Evolutionary conservation across 2,113 vertebrate species (phyloP).

Genomic region (Thalassarche chlororhynchos): DNA sequence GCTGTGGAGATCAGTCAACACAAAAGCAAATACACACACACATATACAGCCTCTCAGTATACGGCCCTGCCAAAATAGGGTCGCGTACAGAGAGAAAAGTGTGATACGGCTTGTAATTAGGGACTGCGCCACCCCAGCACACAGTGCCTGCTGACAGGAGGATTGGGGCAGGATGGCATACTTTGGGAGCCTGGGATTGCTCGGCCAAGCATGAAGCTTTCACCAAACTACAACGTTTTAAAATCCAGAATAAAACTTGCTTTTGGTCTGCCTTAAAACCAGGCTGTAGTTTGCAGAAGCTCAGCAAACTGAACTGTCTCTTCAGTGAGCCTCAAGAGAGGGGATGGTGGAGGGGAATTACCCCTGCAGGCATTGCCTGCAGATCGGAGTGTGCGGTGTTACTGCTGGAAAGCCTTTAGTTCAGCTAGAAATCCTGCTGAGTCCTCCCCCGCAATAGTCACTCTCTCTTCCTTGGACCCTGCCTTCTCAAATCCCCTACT

Average conservation of each 20-base stretch:
- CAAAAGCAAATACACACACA: neutral
- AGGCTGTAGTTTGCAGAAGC: neutral
- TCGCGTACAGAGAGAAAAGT: accelerated
- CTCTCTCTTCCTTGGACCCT: neutral
- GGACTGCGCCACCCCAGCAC: neutral
- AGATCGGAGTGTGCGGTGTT: accelerated
- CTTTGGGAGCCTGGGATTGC: accelerated
- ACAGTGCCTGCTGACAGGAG: accelerated
- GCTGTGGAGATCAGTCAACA: neutral
- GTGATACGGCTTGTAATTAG: neutral
- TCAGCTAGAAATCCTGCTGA: neutral
- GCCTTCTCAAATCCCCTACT: neutral
- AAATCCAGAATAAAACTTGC: neutral
- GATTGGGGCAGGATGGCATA: accelerated
- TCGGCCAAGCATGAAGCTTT: neutral
- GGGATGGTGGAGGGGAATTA: neutral
- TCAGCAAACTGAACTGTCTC: neutral
- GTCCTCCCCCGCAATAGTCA: neutral
- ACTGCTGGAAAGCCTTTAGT: neutral
- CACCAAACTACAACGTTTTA: neutral
- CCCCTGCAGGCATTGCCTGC: neutral
- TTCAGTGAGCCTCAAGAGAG: neutral
- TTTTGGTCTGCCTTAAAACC: neutral
- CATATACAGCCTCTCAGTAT: neutral
- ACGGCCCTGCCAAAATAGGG: neutral